Evolutionary conservation across 2,888 invertebrate genomes (phyloP), one percentile per base, ranked within the genome.

Genomic region (Mylabris sibirica): DNA sequence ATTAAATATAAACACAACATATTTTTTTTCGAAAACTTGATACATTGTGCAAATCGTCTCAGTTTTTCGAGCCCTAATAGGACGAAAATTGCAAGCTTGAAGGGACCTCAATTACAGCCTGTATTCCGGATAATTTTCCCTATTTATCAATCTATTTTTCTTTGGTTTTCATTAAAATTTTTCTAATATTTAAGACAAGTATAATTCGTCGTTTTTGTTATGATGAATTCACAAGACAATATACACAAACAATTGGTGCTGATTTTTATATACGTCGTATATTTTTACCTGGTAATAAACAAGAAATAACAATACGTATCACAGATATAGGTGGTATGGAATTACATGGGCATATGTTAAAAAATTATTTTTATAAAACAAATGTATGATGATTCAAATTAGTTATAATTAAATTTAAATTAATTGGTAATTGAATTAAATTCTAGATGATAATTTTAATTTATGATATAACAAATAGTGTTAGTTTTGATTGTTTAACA

Each of bases 281-380:
- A 57, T 84, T 86, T 69, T 78, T 92, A 61, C 88, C 90, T 69
- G 83, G 82, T 17, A 61, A 44, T 44, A 85, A 84, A 75, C 86
- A 87, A 64, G 88, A 90, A 77, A 89, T 92, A 61, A 90, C 91
- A 30, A 83, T 95, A 64, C 91, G 94, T 82, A 88, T 97, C 35
- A 95, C 95, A 87, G 96, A 97, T 83, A 90, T 96, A 65, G 93
- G 94, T 59, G 96, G 96, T 22, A 90, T 90, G 73, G 91, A 94
- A 44, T 85, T 94, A 12, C 88, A 88, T 60, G 93, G 94, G 9
- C 87, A 88, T 69, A 95, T 96, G 95, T 86, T 96, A 59, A 90
- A 90, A 75, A 92, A 92, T 83, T 93, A 92, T 79, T 83, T 92
- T 61, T 92, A 89, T 78, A 89, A 88, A 61, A 89, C 91, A 62